Base-by-base conservation (phyloP, 2,888 invertebrate species). In the Plemyria rubiginata region DNA sequence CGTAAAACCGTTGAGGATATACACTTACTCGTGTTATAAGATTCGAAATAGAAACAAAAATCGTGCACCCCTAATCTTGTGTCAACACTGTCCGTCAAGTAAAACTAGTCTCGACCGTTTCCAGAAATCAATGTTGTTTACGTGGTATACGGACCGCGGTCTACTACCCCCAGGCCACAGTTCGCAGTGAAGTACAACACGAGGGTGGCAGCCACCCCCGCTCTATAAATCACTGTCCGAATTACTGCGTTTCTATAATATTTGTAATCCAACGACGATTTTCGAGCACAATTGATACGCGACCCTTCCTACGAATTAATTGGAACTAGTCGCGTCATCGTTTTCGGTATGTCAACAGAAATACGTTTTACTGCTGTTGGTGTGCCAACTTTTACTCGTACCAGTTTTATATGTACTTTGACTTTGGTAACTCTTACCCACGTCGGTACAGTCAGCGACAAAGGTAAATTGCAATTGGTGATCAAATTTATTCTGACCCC, bases 181-280 rank as follows among this genome's bases (percentile, higher is more conserved):
- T 58, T 46, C 60, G 46, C 15, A 51, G 54, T 57, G 46, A 32
- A 60, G 65, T 57, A 32, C 15, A 7, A 11, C 29, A 48, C 67
- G 78, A 87, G 91, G 91, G 91, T 90, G 90, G 89, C 80, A 70
- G 60, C 79, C 87, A 84, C 90, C 92, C 91, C 90, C 88, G 83
- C 83, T 86, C 83, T 90, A 92, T 92, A 92, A 92, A 92, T 92
- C 92, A 92, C 88, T 91, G 92, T 91, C 91, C 88, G 84, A 90
- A 89, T 91, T 90, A 90, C 89, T 81, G 82, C 85, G 87, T 87
- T 90, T 88, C 88, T 90, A 87, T 87, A 88, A 90, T 85, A 87
- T 86, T 87, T 84, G 85, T 87, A 86, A 87, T 85, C 85, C 84
- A 77, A 78, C 86, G 85, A 82, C 84, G 87, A 79, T 81, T 79